These are phyloP conservation scores for pig (Sus scrofa) DNA, from an alignment of 2,113 vertebrate species.

Conservation along the genomic window T2T-Sscrofa CM000820.6:25899501-25900000, in stretches of 20 bases:
- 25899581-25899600: not conserved
- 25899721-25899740: not conserved
- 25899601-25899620: not conserved
- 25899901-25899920: not conserved
- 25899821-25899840: not conserved
- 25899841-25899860: not conserved
- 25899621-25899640: not conserved
- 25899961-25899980: not conserved
- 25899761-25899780: not conserved
- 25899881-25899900: not conserved
- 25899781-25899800: not conserved
- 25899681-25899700: constrained; percentile 4
- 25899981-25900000: not conserved
- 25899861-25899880: not conserved
- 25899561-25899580: not conserved
- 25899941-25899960: not conserved
- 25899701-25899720: constrained; percentile 15
- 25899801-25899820: not conserved
- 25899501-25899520: not conserved
- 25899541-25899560: not conserved
- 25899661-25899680: not conserved
- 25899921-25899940: not conserved
- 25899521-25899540: not conserved
- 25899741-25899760: not conserved
- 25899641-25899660: not conserved